Percentiles rank a stretch among this genome's conserved stretches.
phyloP scores from a whole-genome alignment of 2,113 vertebrate species.

The Acrocephalus arundinaceus region DNA sequence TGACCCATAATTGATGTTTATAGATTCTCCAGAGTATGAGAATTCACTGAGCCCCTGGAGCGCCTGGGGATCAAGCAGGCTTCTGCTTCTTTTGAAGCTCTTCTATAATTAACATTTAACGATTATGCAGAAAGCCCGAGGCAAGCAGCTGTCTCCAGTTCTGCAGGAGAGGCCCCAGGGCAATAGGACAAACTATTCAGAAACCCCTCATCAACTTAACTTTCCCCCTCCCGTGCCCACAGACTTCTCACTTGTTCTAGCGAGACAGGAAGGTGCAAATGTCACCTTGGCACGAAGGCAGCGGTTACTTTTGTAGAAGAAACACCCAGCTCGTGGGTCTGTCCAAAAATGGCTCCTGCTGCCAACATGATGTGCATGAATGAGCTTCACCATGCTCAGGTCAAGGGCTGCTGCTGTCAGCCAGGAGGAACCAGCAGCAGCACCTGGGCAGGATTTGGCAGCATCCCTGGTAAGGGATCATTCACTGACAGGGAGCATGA shows the following conservation, averaged over 20 bases:
- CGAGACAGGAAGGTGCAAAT: background rate
- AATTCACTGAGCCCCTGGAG: background rate
- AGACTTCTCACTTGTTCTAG: background rate
- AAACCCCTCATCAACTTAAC: background rate
- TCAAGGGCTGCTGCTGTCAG: background rate
- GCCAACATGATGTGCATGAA: fast-evolving
- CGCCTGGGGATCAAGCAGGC: background rate
- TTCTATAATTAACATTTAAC: constrained; percentile 19
- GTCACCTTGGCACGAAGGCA: background rate
- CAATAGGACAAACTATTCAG: background rate
- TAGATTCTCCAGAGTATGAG: background rate
- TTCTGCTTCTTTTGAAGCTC: background rate
- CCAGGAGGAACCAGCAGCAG: background rate
- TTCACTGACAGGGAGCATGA: background rate
- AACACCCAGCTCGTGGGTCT: background rate
- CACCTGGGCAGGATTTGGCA: background rate
- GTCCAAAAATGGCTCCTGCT: background rate
- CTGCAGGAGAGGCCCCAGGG: background rate
- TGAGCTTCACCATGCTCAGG: background rate
- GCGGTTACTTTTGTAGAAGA: background rate
- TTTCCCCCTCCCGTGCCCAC: background rate
- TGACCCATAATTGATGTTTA: constrained; percentile 34
- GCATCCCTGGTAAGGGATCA: background rate
- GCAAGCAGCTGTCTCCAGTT: constrained; percentile 28
- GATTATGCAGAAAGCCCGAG: background rate